Base-by-base conservation (phyloP, 2,888 invertebrate species). In the Elmis aenea region DNA sequence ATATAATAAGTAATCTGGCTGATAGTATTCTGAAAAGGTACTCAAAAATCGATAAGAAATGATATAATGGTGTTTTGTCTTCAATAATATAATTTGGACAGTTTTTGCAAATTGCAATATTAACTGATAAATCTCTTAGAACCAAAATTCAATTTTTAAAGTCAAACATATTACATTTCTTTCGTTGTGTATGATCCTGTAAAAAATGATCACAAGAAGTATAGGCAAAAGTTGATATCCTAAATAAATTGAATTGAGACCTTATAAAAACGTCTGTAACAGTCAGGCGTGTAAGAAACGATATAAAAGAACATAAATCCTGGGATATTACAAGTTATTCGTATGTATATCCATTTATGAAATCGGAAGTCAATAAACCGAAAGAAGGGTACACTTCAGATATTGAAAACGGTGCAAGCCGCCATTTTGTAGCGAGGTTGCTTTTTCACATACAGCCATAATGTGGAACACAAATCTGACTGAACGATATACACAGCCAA, bases 361-460 rank as follows among this genome's bases (percentile, higher is more conserved):
- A 32, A 45, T 42, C 41, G 42, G 38, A 47, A 42, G 37, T 42
- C 45, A 38, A 40, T 41, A 48, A 45, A 32, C 28, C 36, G 38
- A 33, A 23, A 38, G 28, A 23, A 16, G 33, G 26, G 29, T 31
- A 24, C 15, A 21, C 22, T 33, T 20, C 24, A 35, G 34, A 40
- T 42, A 45, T 42, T 33, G 45, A 34, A 33, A 43, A 43, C 27
- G 40, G 40, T 38, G 33, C 34, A 25, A 26, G 26, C 32, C 33
- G 38, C 38, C 38, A 41, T 41, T 43, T 38, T 41, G 38, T 41
- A 35, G 25, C 37, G 39, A 27, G 42, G 39, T 39, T 46, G 45
- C 42, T 40, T 39, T 48, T 48, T 45, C 42, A 42, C 42, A 39
- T 45, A 43, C 42, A 35, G 35, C 35, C 34, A 38, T 48, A 48